Percentiles rank a stretch among this genome's conserved stretches.
phyloP scores from a whole-genome alignment of 2,888 invertebrate species.

The Lymantria dispar region DNA sequence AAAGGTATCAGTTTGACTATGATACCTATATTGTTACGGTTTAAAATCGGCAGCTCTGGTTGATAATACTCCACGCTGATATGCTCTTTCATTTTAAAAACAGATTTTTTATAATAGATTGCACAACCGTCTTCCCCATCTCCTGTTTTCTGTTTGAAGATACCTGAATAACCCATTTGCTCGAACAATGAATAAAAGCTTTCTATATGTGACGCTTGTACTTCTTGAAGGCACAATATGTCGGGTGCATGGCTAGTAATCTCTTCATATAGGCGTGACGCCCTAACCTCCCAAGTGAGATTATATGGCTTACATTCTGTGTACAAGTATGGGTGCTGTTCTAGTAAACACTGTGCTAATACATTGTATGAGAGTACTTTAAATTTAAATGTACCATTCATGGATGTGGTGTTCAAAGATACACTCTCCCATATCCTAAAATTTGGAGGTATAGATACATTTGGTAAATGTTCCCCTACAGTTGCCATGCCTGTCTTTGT shows the following conservation, averaged over 20 bases:
- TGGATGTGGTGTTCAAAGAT: slow-evolving; percentile 53
- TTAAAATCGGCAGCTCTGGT: slow-evolving; percentile 83
- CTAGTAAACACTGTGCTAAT: slow-evolving; percentile 90
- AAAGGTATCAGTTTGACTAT: slow-evolving; percentile 88
- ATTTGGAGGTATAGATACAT: background rate
- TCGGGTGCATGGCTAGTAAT: slow-evolving; percentile 75
- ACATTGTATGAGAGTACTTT: slow-evolving; percentile 94
- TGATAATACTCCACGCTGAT: slow-evolving; percentile 83
- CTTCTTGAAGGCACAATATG: slow-evolving; percentile 94
- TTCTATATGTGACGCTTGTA: slow-evolving; percentile 88
- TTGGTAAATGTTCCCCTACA: background rate
- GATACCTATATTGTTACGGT: slow-evolving; percentile 94
- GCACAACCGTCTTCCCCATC: slow-evolving; percentile 94
- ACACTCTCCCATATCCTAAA: background rate
- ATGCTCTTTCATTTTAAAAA: slow-evolving; percentile 80
- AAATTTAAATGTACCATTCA: slow-evolving; percentile 75
- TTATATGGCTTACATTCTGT: slow-evolving; percentile 76
- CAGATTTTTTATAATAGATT: slow-evolving; percentile 87
- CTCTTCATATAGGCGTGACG: slow-evolving; percentile 68
- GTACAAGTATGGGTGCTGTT: slow-evolving; percentile 89
- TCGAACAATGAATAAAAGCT: slow-evolving; percentile 82
- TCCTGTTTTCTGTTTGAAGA: slow-evolving; percentile 93
- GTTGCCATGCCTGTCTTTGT: background rate
- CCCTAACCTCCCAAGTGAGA: slow-evolving; percentile 88
- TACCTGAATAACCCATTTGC: slow-evolving; percentile 85